Evolutionary conservation across 2,113 vertebrate species (phyloP), one percentile per base, ranked within the genome.

Genomic region (Hippocampus comes): DNA sequence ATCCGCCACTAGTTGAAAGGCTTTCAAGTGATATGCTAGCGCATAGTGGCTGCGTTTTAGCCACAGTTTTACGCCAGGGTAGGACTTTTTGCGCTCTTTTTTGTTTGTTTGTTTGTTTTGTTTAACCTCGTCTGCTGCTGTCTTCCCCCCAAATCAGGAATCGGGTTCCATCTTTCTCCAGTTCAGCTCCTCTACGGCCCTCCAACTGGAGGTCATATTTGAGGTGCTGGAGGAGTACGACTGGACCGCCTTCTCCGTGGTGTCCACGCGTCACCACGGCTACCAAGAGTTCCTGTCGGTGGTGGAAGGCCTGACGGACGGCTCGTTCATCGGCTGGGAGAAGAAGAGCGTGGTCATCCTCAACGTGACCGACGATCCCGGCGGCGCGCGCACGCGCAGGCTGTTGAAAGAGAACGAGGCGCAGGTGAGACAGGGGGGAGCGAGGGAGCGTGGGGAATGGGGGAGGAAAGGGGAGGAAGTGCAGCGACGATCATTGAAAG

Each of bases 191-290:
- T 97, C 96, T 63, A 97, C 96, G 0, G 92, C 96, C 70, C 95
- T 97, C 78, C 96, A 98, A 70, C 87, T 97, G 4, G 95, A 94
- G 86, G 96, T 97, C 77, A 96, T 98, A 89, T 97, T 97, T 43
- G 95, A 97, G 91, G 94, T 98, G 85, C 89, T 98, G 87, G 96
- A 98, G 85, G 95, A 97, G 80, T 97, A 98, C 2, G 96, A 98
- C 70, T 98, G 96, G 96, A 98, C 96, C 0, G 79, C 95, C 70
- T 98, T 98, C 75, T 96, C 95, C 0, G 93, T 97, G 27, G 93
- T 98, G 85, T 95, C 93, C 83, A 97, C 96, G 0, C 94, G 94
- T 69, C 94, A 95, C 88, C 96, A 96, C 0, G 96, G 96, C 78
- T 94, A 97, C 90, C 94, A 95, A 87, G 95, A 95, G 60, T 95